These are phyloP conservation scores for Oeneis ivallda DNA, from an alignment of 2,888 invertebrate genomes.

Conservation along the genomic window DNA sequence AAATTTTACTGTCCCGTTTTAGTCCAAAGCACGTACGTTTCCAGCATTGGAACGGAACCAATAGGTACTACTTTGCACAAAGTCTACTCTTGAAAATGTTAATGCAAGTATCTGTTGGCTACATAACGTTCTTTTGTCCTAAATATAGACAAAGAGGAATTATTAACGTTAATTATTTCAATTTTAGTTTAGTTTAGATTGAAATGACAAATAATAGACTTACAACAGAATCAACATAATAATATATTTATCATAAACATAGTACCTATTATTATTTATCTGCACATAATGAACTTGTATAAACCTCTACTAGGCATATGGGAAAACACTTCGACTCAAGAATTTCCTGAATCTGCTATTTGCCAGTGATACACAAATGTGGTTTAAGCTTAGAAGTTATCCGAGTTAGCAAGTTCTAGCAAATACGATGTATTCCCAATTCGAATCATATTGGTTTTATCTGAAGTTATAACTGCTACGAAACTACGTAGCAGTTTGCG, in stretches of 20 bases:
- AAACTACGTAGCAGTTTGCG: slow-evolving; percentile 37
- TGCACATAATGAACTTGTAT: too few relatives aligned
- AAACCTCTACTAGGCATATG: too few relatives aligned
- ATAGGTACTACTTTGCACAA: slow-evolving; percentile 17
- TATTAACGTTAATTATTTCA: background rate
- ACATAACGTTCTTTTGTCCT: slow-evolving; percentile 2
- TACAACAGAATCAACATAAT: too few relatives aligned
- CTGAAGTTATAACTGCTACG: slow-evolving; percentile 31
- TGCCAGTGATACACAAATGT: background rate
- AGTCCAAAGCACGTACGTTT: slow-evolving; percentile 21
- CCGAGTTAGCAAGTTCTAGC: background rate
- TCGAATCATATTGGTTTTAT: background rate
- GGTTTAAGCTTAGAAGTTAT: background rate
- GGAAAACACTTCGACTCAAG: background rate
- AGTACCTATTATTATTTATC: too few relatives aligned
- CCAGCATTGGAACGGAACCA: slow-evolving; percentile 25
- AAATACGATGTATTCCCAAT: slow-evolving; percentile 11
- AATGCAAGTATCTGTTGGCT: slow-evolving; percentile 13
- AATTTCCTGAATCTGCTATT: background rate
- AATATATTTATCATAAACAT: too few relatives aligned
- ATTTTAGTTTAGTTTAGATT: background rate
- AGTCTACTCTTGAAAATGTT: slow-evolving; percentile 18
- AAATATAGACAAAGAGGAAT: background rate
- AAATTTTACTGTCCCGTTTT: slow-evolving; percentile 33
- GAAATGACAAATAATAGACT: too few relatives aligned